phyloP scores from a whole-genome alignment of 1,140 invertebrate genomes.

The Delia radicum region DNA sequence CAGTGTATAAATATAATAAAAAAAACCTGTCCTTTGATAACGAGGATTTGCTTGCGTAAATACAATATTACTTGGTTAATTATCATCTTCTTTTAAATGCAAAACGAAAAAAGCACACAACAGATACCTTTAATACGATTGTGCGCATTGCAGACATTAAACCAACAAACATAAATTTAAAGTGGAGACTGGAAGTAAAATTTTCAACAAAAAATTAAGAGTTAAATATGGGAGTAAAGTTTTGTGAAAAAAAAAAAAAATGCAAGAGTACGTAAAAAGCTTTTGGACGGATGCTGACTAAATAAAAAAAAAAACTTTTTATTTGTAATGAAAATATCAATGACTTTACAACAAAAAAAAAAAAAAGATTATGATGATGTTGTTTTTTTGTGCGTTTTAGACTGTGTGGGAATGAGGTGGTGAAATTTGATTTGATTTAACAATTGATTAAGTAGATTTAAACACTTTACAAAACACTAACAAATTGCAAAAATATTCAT shows the following conservation, averaged over 20 bases:
- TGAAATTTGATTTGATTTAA: neutral
- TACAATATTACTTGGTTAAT: slow-evolving; percentile 1
- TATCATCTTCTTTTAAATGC: neutral
- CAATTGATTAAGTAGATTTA: neutral
- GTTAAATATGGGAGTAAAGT: neutral
- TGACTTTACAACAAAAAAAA: neutral
- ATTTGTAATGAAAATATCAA: neutral
- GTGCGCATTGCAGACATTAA: neutral
- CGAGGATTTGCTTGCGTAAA: slow-evolving; percentile 22
- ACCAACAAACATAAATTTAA: neutral
- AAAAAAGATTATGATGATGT: neutral
- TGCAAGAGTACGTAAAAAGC: neutral
- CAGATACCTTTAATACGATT: neutral
- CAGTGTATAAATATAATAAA: neutral
- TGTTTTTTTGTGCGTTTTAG: neutral
- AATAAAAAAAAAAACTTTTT: neutral
- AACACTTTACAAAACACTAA: neutral
- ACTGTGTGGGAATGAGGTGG: neutral
- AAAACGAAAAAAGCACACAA: neutral
- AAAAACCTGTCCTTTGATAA: slow-evolving; percentile 22
- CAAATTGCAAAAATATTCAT: too few relatives aligned
- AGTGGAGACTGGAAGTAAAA: slow-evolving; percentile 12
- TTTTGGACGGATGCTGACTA: neutral
- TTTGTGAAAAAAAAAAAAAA: neutral
- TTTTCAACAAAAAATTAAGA: neutral